Conservation (phyloP, 2,888 invertebrate species). For the Parapristionchus giblindavisi region DNA sequence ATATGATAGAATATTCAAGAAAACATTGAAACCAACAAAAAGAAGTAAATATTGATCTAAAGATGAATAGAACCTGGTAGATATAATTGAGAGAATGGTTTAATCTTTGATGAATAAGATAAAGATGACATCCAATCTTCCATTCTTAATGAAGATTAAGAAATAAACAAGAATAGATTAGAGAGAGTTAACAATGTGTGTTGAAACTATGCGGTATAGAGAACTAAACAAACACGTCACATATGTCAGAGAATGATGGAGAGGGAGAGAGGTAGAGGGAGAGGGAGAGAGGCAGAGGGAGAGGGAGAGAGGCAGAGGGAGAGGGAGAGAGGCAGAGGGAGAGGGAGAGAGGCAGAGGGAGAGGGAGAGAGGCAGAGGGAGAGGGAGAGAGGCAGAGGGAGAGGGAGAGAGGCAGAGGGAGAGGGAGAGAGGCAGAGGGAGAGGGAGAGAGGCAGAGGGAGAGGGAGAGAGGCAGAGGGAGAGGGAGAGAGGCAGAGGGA, state of each 20-base stretch:
- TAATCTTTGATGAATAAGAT: not conserved
- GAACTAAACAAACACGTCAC: too few species aligned
- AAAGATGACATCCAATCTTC: conserved; percentile 29
- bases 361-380: too few species aligned
- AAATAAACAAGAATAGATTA: not conserved
- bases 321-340: too few species aligned
- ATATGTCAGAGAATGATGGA: too few species aligned
- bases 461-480: conserved; percentile 8
- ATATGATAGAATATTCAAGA: too few species aligned
- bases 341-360: too few species aligned
- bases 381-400: too few species aligned
- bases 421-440: conserved; percentile 44
- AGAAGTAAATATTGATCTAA: not conserved
- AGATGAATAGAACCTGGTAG: too few species aligned
- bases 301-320: too few species aligned
- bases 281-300: too few species aligned
- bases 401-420: not conserved
- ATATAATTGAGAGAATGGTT: conserved; percentile 24
- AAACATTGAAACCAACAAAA: not conserved
- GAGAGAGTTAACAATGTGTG: not conserved
- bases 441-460: conserved; percentile 44
- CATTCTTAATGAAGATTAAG: not conserved
- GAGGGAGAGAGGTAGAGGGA: too few species aligned
- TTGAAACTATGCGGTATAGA: too few species aligned
- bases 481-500: conserved; percentile 36